These are phyloP conservation scores for Hippolais icterina DNA, from an alignment of 2,113 vertebrate species.

Conservation along the genomic window DNA sequence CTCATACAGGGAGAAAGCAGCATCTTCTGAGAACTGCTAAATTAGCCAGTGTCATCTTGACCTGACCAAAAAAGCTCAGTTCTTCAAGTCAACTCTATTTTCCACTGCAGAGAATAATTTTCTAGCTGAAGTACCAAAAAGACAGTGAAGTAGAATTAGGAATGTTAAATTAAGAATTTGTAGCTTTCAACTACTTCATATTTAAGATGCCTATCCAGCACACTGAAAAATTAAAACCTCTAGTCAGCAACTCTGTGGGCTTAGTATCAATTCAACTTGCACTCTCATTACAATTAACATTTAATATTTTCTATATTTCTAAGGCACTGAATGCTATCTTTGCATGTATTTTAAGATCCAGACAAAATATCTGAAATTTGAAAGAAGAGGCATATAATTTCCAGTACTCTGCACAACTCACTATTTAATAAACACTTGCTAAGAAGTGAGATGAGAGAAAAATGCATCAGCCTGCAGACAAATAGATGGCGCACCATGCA, in stretches of 20 bases:
- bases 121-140: not conserved
- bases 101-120: not conserved
- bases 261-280: not conserved
- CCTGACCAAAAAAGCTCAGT: not conserved
- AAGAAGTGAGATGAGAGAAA: not conserved
- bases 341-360: not conserved
- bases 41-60: not conserved
- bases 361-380: not conserved
- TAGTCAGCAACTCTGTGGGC: not conserved
- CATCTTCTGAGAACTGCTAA: not conserved
- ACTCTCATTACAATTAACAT: not conserved
- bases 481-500: not conserved
- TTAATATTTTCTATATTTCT: not conserved
- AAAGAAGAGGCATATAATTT: not conserved
- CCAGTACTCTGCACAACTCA: not conserved
- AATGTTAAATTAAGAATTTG: not conserved
- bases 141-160: not conserved
- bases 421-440: not conserved
- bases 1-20: not conserved
- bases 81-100: not conserved
- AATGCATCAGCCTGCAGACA: not conserved
- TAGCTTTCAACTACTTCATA: not conserved
- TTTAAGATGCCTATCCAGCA: not conserved
- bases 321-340: not conserved
- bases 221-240: not conserved